Conservation (phyloP, 2,888 invertebrate species). For the Lingula anatina region DNA sequence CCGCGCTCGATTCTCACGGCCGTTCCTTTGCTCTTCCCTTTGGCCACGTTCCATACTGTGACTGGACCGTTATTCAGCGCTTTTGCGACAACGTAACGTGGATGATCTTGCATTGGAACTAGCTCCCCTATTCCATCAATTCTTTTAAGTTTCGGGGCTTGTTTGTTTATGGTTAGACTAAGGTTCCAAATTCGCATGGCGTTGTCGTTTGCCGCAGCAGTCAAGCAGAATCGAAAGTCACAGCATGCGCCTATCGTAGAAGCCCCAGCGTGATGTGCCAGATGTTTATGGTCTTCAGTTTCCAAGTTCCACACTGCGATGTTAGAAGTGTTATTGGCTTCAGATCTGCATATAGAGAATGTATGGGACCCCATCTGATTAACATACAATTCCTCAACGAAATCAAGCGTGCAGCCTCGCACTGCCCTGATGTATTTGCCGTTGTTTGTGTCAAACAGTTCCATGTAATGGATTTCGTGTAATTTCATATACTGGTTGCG, state of each 20-base stretch:
- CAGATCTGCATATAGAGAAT: conserved; percentile 33
- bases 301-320: conserved; percentile 49
- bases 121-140: conserved; percentile 33
- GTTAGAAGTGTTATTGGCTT: conserved; percentile 33
- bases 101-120: conserved; percentile 34
- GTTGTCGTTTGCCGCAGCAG: conserved; percentile 34
- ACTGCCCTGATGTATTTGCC: conserved; percentile 36
- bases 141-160: conserved; percentile 34
- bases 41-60: conserved; percentile 44
- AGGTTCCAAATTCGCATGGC: conserved; percentile 44
- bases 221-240: conserved; percentile 40
- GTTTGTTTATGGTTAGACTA: conserved; percentile 31
- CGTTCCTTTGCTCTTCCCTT: conserved; percentile 30
- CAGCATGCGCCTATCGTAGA: conserved; percentile 33
- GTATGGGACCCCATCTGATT: conserved; percentile 43
- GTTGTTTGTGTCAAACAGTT: conserved; percentile 40
- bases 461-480: conserved; percentile 38
- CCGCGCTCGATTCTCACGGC: conserved; percentile 40
- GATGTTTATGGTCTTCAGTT: conserved; percentile 50
- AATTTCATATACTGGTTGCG: conserved; percentile 38
- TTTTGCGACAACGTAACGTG: conserved; percentile 38
- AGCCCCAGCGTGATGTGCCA: conserved; percentile 38
- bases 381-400: conserved; percentile 28
- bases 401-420: conserved; percentile 41
- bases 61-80: conserved; percentile 42